A percentile compares a stretch with the other conserved stretches of the same genome.
phyloP scores from a whole-genome alignment of 2,797 vertebrate species.

The Neosilurus hyrtlii region DNA sequence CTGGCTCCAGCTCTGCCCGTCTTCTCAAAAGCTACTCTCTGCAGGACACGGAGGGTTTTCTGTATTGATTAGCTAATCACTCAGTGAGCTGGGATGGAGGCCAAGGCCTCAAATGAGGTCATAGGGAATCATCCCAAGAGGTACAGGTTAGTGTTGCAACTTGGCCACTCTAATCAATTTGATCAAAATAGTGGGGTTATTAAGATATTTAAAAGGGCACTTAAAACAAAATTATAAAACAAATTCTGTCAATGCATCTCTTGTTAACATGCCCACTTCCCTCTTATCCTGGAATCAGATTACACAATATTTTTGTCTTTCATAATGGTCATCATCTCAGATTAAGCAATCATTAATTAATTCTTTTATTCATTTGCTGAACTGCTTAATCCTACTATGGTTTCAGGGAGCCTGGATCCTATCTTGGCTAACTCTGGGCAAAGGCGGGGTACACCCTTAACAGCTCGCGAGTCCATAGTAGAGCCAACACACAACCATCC shows the following conservation, averaged over 20 bases:
- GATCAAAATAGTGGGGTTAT: conserved; percentile 16
- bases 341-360: too few relatives aligned
- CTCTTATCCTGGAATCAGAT: background rate
- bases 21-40: conserved; percentile 35
- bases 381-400: too few relatives aligned
- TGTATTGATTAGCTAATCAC: conserved; percentile 49
- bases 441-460: too few relatives aligned
- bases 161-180: conserved; percentile 15
- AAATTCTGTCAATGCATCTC: background rate
- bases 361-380: too few relatives aligned
- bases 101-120: conserved; percentile 38
- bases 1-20: conserved; percentile 32
- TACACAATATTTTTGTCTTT: too few relatives aligned
- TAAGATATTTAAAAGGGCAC: background rate
- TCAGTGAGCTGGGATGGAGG: conserved; percentile 32
- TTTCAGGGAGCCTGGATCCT: too few relatives aligned
- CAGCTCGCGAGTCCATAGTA: too few relatives aligned
- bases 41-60: conserved; percentile 36
- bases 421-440: too few relatives aligned
- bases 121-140: conserved; percentile 23
- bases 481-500: too few relatives aligned
- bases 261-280: background rate
- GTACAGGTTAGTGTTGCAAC: conserved; percentile 28
- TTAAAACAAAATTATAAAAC: background rate
- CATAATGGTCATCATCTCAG: too few relatives aligned